Evolutionary conservation across 2,888 invertebrate species (phyloP).

Genomic region (Athalia rosae): DNA sequence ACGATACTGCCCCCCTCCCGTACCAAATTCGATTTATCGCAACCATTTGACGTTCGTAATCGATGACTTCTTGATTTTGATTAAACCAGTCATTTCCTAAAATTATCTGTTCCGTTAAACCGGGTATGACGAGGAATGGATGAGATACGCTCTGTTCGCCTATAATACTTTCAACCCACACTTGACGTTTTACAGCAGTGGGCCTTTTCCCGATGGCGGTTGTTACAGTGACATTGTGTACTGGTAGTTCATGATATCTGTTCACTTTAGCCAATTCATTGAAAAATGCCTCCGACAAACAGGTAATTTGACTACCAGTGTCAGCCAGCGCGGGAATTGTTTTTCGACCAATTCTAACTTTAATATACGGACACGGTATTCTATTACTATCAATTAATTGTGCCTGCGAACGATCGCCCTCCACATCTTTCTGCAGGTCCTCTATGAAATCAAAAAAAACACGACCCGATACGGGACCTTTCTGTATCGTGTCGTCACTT

Average conservation of each 20-base stretch:
- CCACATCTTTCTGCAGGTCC: slow-evolving; percentile 21
- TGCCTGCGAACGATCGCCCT: no score
- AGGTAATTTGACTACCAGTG: slow-evolving; percentile 44
- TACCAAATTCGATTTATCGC: slow-evolving; percentile 26
- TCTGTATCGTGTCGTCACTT: slow-evolving; percentile 4
- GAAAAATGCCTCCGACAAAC: slow-evolving; percentile 43
- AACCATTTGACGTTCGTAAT: slow-evolving; percentile 46
- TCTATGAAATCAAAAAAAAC: slow-evolving; percentile 40
- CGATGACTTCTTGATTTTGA: slow-evolving; percentile 43
- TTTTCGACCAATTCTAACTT: no score
- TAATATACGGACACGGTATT: no score
- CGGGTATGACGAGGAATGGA: slow-evolving; percentile 48
- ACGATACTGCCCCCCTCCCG: slow-evolving; percentile 38
- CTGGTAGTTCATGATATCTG: slow-evolving; percentile 46
- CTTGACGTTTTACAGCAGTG: slow-evolving; percentile 38
- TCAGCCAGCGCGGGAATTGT: slow-evolving; percentile 28
- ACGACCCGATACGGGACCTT: slow-evolving; percentile 35
- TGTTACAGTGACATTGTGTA: slow-evolving; percentile 45
- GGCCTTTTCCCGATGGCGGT: slow-evolving; percentile 46
- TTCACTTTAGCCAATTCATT: slow-evolving; percentile 24
- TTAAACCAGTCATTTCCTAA: slow-evolving; percentile 52
- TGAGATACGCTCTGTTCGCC: slow-evolving; percentile 22
- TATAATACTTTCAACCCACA: slow-evolving; percentile 43
- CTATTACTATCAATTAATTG: no score
- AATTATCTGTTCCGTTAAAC: slow-evolving; percentile 48